Conservation (phyloP, 2,113 vertebrate species). For the Nibea albiflora region DNA sequence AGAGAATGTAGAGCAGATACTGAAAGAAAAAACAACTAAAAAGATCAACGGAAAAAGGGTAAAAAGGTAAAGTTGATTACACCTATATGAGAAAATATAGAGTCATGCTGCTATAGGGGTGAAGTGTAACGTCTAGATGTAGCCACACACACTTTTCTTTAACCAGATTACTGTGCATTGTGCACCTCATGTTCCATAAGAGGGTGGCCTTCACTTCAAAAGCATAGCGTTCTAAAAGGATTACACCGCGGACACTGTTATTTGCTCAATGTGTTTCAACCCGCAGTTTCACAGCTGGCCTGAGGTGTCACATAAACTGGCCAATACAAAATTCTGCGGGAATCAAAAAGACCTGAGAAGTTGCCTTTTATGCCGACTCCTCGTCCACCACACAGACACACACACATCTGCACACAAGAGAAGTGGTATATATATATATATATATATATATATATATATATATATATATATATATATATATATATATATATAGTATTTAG, state of each 20-base stretch:
- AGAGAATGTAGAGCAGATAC: not conserved
- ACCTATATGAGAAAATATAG: conserved; percentile 18
- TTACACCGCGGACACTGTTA: conserved; percentile 64
- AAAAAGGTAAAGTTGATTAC: not conserved
- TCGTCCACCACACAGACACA: conserved; percentile 4
- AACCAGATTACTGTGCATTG: conserved; percentile 68
- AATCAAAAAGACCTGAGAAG: conserved; percentile 50
- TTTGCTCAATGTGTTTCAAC: conserved; percentile 66
- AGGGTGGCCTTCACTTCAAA: conserved; percentile 65
- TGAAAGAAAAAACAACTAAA: not conserved
- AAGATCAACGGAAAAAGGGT: not conserved
- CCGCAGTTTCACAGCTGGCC: conserved; percentile 60
- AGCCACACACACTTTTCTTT: conserved; percentile 26
- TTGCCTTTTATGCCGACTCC: not conserved
- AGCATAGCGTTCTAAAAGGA: conserved; percentile 68
- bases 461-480: no score
- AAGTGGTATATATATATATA: no score
- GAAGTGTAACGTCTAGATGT: not conserved
- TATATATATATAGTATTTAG: no score
- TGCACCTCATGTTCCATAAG: conserved; percentile 56
- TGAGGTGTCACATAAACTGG: conserved; percentile 39
- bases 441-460: no score
- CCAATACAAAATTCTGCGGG: conserved; percentile 35
- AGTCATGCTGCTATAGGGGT: conserved; percentile 9
- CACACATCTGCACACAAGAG: conserved; percentile 22